Conservation (phyloP, 2,797 vertebrate species). For the Loriculus beryllinus region DNA sequence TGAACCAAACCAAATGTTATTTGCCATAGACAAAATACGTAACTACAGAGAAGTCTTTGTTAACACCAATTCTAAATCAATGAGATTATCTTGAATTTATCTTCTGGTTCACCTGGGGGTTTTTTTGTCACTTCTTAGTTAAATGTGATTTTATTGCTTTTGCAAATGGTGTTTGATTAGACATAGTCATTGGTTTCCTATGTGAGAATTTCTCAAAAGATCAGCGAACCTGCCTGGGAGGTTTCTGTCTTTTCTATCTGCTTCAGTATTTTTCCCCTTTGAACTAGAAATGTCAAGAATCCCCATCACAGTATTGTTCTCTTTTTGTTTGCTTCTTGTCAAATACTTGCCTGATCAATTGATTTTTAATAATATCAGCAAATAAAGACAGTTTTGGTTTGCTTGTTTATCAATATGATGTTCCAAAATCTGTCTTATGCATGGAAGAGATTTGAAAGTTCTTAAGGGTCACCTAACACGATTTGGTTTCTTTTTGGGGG, state of each 20-base stretch:
- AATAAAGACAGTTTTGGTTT: background rate
- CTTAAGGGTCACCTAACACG: background rate
- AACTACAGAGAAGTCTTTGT: background rate
- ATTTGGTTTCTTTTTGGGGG: too few relatives aligned
- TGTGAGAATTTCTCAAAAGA: conserved; percentile 2
- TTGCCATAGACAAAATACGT: fast-evolving
- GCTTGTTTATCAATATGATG: background rate
- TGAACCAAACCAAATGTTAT: background rate
- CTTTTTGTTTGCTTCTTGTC: background rate
- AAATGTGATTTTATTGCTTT: background rate
- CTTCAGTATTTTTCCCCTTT: background rate
- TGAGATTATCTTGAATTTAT: background rate
- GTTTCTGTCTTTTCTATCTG: background rate
- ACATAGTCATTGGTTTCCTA: background rate
- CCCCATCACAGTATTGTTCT: background rate
- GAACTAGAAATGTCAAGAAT: background rate
- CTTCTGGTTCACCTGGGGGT: background rate
- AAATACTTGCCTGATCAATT: background rate
- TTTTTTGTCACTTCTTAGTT: background rate
- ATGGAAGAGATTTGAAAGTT: background rate
- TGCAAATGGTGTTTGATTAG: conserved; percentile 9
- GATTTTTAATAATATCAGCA: background rate
- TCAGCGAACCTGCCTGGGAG: background rate
- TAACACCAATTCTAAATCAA: background rate
- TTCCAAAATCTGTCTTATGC: background rate